A percentile compares a stretch with the other conserved stretches of the same genome.
These are phyloP conservation scores for Brachyhypopomus gauderio DNA, from an alignment of 2,113 vertebrate genomes.

Conservation along the genomic window DNA sequence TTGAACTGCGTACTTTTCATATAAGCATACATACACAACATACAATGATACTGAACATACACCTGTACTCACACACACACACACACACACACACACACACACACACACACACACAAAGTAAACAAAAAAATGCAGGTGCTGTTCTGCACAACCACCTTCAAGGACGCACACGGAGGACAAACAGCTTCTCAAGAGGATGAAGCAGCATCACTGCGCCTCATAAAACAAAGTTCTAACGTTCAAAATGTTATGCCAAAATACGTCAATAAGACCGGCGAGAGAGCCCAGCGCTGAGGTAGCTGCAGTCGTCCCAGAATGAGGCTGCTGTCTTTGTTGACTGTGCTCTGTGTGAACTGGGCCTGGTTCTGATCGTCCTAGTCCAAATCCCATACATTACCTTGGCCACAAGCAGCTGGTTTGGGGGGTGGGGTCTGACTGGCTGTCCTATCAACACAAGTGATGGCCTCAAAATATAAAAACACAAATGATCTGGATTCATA, in stretches of 20 bases:
- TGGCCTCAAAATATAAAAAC: constrained; percentile 52
- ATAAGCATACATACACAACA: constrained; percentile 4
- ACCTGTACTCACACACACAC: constrained; percentile 23
- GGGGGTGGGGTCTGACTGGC: neutral
- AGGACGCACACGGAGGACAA: neutral
- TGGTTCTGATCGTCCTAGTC: constrained; percentile 48
- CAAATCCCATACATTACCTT: constrained; percentile 62
- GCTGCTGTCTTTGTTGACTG: neutral
- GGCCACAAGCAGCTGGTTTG: constrained; percentile 48
- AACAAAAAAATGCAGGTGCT: constrained; percentile 18
- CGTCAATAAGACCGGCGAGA: neutral
- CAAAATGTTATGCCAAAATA: neutral
- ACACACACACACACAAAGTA: neutral
- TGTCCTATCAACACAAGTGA: constrained; percentile 44
- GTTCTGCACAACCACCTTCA: constrained; percentile 1
- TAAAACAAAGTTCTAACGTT: neutral
- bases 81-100: constrained; percentile 21
- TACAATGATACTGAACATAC: neutral
- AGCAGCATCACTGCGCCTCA: neutral
- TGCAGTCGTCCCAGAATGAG: neutral
- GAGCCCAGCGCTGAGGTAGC: neutral
- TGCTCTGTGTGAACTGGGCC: neutral
- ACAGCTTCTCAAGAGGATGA: neutral
- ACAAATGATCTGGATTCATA: constrained; percentile 10
- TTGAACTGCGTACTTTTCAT: constrained; percentile 32